Evolutionary conservation across 2,113 vertebrate species (phyloP).

Genomic region (Amphiprion percula): DNA sequence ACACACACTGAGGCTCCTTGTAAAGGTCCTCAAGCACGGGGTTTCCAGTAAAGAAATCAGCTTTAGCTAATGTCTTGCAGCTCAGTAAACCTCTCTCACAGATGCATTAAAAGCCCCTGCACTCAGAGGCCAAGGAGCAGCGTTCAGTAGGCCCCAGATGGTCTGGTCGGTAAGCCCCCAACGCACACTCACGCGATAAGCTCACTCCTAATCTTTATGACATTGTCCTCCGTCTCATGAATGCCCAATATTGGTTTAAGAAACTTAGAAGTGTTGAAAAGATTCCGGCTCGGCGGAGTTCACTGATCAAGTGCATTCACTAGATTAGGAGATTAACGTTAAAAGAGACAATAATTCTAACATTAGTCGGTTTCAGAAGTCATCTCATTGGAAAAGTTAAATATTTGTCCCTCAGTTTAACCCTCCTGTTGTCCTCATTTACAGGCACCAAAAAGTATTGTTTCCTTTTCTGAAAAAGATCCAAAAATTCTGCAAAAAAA

Average conservation of each 20-base stretch:
- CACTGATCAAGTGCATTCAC: too few species aligned
- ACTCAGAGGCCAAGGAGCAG: conserved; percentile 78
- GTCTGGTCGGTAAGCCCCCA: conserved; percentile 78
- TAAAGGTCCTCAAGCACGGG: conserved; percentile 82
- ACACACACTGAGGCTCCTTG: conserved; percentile 52
- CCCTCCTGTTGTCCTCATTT: too few species aligned
- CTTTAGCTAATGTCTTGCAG: conserved; percentile 85
- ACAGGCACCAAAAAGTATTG: too few species aligned
- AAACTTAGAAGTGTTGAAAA: conserved; percentile 29
- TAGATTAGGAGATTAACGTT: neutral
- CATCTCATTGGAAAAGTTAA: neutral
- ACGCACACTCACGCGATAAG: conserved; percentile 71
- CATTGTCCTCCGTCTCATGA: conserved; percentile 69
- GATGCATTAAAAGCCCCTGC: conserved; percentile 81
- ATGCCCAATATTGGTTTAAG: conserved; percentile 46
- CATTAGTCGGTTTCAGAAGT: neutral
- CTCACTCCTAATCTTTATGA: conserved; percentile 75
- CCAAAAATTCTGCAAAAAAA: too few species aligned
- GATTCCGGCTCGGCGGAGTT: neutral
- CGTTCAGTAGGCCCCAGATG: conserved; percentile 84
- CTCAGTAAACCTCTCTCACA: conserved; percentile 83
- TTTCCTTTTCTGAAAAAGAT: too few species aligned
- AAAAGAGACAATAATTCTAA: neutral
- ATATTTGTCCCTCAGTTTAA: neutral
- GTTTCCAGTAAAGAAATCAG: conserved; percentile 86